These are phyloP conservation scores for Drosophila putrida DNA, from an alignment of 2,888 invertebrate genomes.

Conservation along the genomic window DNA sequence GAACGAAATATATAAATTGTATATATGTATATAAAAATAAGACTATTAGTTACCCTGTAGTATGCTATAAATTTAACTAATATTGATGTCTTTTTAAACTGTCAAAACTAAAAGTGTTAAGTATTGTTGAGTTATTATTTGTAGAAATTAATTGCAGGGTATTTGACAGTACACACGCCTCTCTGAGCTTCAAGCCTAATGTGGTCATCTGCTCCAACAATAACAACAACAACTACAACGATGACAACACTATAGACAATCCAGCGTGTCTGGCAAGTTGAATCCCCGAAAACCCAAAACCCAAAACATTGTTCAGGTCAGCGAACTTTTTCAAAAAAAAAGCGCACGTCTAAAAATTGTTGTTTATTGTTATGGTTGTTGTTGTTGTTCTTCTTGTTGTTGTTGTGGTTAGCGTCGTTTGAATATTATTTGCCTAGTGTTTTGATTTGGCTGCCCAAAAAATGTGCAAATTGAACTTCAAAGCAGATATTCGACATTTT, in stretches of 20 bases:
- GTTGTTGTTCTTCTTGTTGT: slow-evolving; percentile 37
- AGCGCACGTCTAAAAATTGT: slow-evolving; percentile 62
- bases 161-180: slow-evolving; percentile 3
- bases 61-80: background rate
- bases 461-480: slow-evolving; percentile 64
- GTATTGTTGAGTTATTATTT: background rate
- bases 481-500: slow-evolving; percentile 41
- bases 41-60: background rate
- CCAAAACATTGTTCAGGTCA: slow-evolving; percentile 75
- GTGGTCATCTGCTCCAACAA: slow-evolving; percentile 69
- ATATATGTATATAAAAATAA: too few species aligned
- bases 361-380: slow-evolving; percentile 58
- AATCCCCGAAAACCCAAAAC: slow-evolving; percentile 62
- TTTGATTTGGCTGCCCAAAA: slow-evolving; percentile 47
- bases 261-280: slow-evolving; percentile 68
- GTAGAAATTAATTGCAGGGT: slow-evolving; percentile 24
- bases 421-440: slow-evolving; percentile 40
- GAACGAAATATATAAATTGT: too few species aligned
- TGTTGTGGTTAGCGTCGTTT: slow-evolving; percentile 32
- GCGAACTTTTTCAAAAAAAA: slow-evolving; percentile 67
- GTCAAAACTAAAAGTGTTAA: too few species aligned
- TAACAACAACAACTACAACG: slow-evolving; percentile 38
- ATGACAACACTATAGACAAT: slow-evolving; percentile 39
- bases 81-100: too few species aligned
- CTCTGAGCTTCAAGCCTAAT: slow-evolving; percentile 40